Evolutionary conservation across 2,113 vertebrate species (phyloP).

Genomic region (Crotophaga sulcirostris): DNA sequence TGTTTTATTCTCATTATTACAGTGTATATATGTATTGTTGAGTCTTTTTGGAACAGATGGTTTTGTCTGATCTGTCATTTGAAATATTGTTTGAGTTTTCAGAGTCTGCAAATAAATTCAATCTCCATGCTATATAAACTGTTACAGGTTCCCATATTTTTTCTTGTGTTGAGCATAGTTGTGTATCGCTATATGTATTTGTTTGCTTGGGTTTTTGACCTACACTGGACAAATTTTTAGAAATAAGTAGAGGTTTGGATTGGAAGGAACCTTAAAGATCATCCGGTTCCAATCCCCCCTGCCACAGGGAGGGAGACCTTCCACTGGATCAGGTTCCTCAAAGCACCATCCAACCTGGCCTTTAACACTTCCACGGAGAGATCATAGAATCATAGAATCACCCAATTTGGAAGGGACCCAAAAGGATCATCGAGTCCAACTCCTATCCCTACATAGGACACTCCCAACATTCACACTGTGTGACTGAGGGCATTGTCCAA

Average conservation of each 20-base stretch:
- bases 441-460: too few species aligned
- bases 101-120: background rate
- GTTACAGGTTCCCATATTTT: background rate
- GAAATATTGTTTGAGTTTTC: background rate
- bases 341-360: too few species aligned
- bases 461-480: too few species aligned
- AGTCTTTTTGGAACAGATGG: background rate
- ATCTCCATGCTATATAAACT: background rate
- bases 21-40: background rate
- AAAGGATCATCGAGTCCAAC: too few species aligned
- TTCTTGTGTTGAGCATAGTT: background rate
- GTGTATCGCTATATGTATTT: background rate
- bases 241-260: background rate
- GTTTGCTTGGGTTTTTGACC: background rate
- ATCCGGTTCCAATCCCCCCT: background rate
- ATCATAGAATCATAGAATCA: too few species aligned
- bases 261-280: background rate
- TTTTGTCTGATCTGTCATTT: background rate
- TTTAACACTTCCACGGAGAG: too few species aligned
- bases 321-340: too few species aligned
- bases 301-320: background rate
- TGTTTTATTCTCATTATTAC: background rate
- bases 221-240: background rate
- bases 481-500: too few species aligned
- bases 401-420: too few species aligned